Evolutionary conservation across 2,888 invertebrate genomes (phyloP).

Genomic region (Germaria angustata): DNA sequence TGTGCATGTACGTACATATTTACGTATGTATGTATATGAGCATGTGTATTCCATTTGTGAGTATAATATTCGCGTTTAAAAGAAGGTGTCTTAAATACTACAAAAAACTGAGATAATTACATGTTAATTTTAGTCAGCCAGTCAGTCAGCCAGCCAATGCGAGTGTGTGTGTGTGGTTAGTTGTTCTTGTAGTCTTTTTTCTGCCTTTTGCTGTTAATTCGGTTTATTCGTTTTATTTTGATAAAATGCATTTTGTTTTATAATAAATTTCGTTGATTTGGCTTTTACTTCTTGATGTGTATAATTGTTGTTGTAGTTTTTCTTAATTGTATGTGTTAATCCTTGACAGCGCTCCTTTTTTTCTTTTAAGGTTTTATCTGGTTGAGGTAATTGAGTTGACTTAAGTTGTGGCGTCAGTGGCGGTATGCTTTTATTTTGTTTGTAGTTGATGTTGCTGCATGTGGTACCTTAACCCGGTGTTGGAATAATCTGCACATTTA

Average conservation of each 20-base stretch:
- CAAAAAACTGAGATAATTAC: constrained; percentile 66
- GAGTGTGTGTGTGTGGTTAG: constrained; percentile 1
- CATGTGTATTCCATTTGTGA: background rate
- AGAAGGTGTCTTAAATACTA: constrained; percentile 57
- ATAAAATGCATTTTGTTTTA: constrained; percentile 44
- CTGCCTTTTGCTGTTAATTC: constrained; percentile 14
- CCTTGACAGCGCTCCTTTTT: constrained; percentile 64
- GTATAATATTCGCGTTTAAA: constrained; percentile 30
- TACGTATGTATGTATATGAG: background rate
- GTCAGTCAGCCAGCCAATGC: constrained; percentile 26
- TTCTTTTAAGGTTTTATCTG: constrained; percentile 32
- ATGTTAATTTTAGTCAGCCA: constrained; percentile 65
- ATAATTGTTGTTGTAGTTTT: background rate
- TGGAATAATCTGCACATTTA: constrained; percentile 26
- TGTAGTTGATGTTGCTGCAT: background rate
- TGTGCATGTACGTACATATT: background rate
- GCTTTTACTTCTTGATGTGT: constrained; percentile 5
- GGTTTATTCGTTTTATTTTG: constrained; percentile 34
- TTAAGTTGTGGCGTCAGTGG: constrained; percentile 65
- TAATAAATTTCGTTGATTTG: constrained; percentile 35
- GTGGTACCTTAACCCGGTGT: constrained; percentile 27
- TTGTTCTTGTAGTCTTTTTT: constrained; percentile 1
- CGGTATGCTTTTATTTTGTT: constrained; percentile 56
- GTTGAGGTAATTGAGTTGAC: constrained; percentile 67
- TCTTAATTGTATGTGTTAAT: constrained; percentile 66